phyloP scores from a whole-genome alignment of 2,888 invertebrate species.

The Tenthredo notha region DNA sequence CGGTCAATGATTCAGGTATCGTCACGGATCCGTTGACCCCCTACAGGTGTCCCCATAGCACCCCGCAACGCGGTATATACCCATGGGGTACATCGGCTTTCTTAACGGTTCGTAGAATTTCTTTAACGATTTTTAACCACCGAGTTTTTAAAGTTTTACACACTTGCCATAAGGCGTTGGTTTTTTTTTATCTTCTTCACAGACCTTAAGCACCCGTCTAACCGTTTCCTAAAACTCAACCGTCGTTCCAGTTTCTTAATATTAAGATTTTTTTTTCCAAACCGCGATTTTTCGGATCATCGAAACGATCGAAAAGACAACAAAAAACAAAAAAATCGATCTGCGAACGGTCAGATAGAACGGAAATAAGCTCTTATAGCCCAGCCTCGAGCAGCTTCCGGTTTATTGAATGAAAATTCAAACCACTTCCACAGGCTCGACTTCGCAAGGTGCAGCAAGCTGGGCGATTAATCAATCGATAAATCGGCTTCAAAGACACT shows the following conservation, averaged over 20 bases:
- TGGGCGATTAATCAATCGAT: background rate
- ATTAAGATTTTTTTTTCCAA: background rate
- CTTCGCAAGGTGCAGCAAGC: conserved; percentile 3
- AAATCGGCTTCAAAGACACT: background rate
- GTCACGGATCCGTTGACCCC: conserved; percentile 14
- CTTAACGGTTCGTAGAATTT: conserved; percentile 34
- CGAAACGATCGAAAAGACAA: background rate
- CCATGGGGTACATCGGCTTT: background rate
- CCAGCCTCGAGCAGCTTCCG: background rate
- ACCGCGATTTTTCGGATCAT: background rate
- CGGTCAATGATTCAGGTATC: background rate
- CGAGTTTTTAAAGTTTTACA: background rate
- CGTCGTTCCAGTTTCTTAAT: background rate
- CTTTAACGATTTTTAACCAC: conserved; percentile 36
- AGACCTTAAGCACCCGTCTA: background rate
- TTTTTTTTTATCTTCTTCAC: background rate
- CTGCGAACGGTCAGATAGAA: no score
- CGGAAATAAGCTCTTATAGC: background rate
- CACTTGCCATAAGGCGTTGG: background rate
- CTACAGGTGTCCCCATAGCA: conserved; percentile 31
- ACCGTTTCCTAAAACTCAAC: conserved; percentile 17
- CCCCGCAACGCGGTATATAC: background rate
- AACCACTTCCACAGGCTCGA: conserved; percentile 49
- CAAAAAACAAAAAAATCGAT: no score
- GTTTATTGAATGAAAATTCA: conserved; percentile 32